Evolutionary conservation across 2,797 vertebrate genomes (phyloP), one percentile per base, ranked within the genome.

Genomic region (Tenualosa thibaudeaui): DNA sequence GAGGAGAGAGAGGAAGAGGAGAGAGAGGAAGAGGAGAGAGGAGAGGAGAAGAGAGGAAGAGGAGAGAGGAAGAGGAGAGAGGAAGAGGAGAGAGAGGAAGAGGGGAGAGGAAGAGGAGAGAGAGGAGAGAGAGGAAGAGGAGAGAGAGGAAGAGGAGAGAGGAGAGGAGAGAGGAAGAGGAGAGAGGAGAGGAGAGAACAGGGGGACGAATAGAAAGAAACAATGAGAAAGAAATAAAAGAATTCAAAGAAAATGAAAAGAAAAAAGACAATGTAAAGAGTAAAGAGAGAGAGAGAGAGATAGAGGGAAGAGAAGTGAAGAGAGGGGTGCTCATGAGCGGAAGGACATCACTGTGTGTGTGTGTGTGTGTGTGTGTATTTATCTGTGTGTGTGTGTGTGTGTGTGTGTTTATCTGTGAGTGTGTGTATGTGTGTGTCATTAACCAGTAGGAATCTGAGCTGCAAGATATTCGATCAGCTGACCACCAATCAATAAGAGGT

Each of bases 381-480:
- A 3, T 46, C 0, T 46, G 46, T 46, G 46, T 46, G 46, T 46
- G 46, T 46, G 46, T 46, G 46, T 46, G 43, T 46, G 46, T 46
- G 46, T 46, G 46, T 46, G 46, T 46, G 46, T 46, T 1, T 46
- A 3, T 46, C 0, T 46, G 46, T 46, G 46, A 1, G 46, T 46
- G 46, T 46, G 46, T 46, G 46, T 46, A 3, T 46, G 46, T 46
- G 46, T 46, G 46, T 46, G 46, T 46, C 86, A 91, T 91, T 93
- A 92, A 93, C 91, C 90, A 92, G 90, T 83, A 83, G 91, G 89
- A 90, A 89, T 91, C 87, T 54, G 88, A 86, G 87, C 89, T 82
- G 15, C 88, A 50, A 84, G 89, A 89, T 84, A 88, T 94, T 94
- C 86, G 90, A 94, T 94, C 90, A 87, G 89, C 71, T 56, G 83